These are phyloP conservation scores for Nomada ruficornis DNA, from an alignment of 2,888 invertebrate species.

Conservation along the genomic window DNA sequence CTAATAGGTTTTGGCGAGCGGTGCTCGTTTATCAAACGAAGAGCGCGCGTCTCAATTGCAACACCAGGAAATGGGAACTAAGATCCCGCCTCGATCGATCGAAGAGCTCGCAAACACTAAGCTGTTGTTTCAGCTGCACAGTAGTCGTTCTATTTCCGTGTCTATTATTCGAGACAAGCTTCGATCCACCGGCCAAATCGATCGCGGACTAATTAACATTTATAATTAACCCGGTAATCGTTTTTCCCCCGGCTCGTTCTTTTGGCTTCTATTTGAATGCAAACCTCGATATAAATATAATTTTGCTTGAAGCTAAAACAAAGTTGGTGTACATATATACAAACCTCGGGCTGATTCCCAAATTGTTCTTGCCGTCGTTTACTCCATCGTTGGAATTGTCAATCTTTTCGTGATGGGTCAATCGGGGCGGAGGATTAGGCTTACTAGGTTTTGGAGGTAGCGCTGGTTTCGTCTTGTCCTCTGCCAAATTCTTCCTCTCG, in stretches of 20 bases:
- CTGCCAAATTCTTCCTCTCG: constrained; percentile 75
- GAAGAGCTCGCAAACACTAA: constrained; percentile 74
- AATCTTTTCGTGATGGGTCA: constrained; percentile 81
- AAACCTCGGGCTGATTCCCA: constrained; percentile 74
- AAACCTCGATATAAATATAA: not conserved
- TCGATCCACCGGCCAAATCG: constrained; percentile 83
- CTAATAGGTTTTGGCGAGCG: too few relatives aligned
- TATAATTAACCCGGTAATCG: constrained; percentile 81
- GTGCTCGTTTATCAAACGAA: not conserved
- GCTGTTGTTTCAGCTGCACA: constrained; percentile 73
- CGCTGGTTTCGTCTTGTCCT: constrained; percentile 88
- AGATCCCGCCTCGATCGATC: constrained; percentile 73
- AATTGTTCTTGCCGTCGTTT: constrained; percentile 69
- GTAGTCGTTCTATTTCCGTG: constrained; percentile 81
- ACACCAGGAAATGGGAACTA: constrained; percentile 37
- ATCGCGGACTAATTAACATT: constrained; percentile 84
- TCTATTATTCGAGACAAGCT: constrained; percentile 82
- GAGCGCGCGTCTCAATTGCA: constrained; percentile 27
- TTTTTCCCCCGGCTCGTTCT: constrained; percentile 65
- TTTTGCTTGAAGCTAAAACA: too few relatives aligned
- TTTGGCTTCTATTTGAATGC: not conserved
- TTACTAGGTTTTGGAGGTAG: constrained; percentile 92
- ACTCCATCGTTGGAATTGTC: constrained; percentile 68
- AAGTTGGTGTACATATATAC: constrained; percentile 9
- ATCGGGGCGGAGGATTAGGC: constrained; percentile 82